Evolutionary conservation across 2,888 invertebrate genomes (phyloP).

Genomic region (Meganola albula): DNA sequence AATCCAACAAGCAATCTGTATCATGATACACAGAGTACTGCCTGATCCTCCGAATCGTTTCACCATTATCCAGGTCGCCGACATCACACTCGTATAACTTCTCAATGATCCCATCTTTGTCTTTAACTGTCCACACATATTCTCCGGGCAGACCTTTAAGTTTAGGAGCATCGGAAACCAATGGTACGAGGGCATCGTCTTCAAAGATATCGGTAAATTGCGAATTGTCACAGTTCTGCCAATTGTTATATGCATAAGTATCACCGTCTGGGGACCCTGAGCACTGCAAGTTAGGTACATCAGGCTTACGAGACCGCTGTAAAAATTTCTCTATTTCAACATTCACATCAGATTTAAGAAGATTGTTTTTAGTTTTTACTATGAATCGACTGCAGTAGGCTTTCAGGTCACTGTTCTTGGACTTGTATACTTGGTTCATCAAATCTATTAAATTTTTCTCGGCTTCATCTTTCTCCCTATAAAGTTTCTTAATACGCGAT

Average conservation of each 20-base stretch:
- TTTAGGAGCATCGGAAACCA: slow-evolving; percentile 42
- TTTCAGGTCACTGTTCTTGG: slow-evolving; percentile 51
- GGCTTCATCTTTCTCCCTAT: slow-evolving; percentile 46
- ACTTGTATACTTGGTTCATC: slow-evolving; percentile 51
- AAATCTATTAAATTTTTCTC: slow-evolving; percentile 50
- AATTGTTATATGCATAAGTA: slow-evolving; percentile 13
- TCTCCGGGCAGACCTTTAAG: slow-evolving; percentile 59
- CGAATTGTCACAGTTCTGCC: slow-evolving; percentile 15
- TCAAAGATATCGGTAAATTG: slow-evolving; percentile 30
- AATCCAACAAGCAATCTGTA: slow-evolving; percentile 59
- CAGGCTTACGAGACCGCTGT: slow-evolving; percentile 21
- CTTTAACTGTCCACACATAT: slow-evolving; percentile 62
- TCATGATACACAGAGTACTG: slow-evolving; percentile 66
- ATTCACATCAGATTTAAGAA: slow-evolving; percentile 46
- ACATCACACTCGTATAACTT: slow-evolving; percentile 61
- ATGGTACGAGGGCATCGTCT: slow-evolving; percentile 28
- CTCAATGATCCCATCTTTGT: slow-evolving; percentile 61
- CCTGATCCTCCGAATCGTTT: slow-evolving; percentile 53
- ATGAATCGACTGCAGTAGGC: slow-evolving; percentile 54
- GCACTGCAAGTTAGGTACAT: slow-evolving; percentile 11
- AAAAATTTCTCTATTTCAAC: slow-evolving; percentile 53
- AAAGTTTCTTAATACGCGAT: slow-evolving; percentile 44
- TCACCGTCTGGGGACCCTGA: slow-evolving; percentile 8
- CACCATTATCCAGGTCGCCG: slow-evolving; percentile 50
- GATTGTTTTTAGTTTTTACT: slow-evolving; percentile 47